Evolutionary conservation across 1,140 invertebrate species (phyloP).

Genomic region (Sinonovacula constricta): DNA sequence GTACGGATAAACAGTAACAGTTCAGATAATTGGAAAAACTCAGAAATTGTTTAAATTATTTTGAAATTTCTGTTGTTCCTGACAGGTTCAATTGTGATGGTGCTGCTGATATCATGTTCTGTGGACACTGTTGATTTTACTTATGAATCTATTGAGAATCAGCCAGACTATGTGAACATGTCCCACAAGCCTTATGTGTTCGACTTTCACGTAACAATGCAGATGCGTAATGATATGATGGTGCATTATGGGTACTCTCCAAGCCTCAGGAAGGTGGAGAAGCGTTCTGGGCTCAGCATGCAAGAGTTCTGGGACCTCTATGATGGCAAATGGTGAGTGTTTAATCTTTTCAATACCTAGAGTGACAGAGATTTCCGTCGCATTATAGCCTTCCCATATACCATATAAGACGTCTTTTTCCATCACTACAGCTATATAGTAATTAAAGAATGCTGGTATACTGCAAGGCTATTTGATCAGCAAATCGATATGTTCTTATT

Average conservation of each 20-base stretch:
- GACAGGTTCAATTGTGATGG: conserved; percentile 3
- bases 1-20: no score
- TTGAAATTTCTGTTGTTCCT: background rate
- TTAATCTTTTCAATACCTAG: no score
- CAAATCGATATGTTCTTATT: no score
- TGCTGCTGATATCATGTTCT: conserved; percentile 45
- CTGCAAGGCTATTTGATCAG: no score
- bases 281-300: conserved; percentile 57
- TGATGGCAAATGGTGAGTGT: conserved; percentile 70
- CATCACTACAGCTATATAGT: no score
- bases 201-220: conserved; percentile 40
- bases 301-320: conserved; percentile 71
- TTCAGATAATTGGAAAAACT: no score
- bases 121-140: conserved; percentile 19
- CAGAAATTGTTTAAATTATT: no score
- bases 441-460: no score
- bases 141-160: background rate
- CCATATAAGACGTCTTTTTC: no score
- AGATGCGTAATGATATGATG: conserved; percentile 59
- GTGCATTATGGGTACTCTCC: conserved; percentile 58
- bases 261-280: conserved; percentile 57
- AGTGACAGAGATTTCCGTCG: no score
- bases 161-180: conserved; percentile 32
- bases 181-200: conserved; percentile 46
- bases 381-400: no score